These are phyloP conservation scores for Petrophora chlorosata DNA, from an alignment of 2,888 invertebrate genomes.

Conservation along the genomic window DNA sequence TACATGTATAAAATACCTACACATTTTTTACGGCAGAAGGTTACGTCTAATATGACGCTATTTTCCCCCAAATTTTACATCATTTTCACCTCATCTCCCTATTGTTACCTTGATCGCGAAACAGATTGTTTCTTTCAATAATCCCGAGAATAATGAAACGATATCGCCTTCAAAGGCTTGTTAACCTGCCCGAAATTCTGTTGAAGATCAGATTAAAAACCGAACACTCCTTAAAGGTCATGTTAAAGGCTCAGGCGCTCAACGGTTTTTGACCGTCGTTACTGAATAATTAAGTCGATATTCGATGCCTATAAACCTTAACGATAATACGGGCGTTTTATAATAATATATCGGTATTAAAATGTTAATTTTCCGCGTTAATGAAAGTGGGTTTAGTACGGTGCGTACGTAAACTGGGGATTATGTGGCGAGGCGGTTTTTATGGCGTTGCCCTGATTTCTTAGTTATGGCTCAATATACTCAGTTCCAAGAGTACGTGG, in stretches of 20 bases:
- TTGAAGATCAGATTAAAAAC: slow-evolving; percentile 19
- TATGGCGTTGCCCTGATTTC: slow-evolving; percentile 71
- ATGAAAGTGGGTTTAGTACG: slow-evolving; percentile 77
- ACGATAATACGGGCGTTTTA: slow-evolving; percentile 65
- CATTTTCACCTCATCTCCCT: too few species aligned
- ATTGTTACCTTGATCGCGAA: background rate
- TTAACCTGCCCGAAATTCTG: slow-evolving; percentile 19
- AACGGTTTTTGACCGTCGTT: slow-evolving; percentile 37
- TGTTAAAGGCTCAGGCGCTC: slow-evolving; percentile 13
- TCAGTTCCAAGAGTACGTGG: background rate
- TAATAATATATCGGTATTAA: slow-evolving; percentile 79
- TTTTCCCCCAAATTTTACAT: too few species aligned
- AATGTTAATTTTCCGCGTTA: slow-evolving; percentile 79
- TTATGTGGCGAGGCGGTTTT: slow-evolving; percentile 71
- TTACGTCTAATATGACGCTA: too few species aligned
- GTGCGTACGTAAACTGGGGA: slow-evolving; percentile 70
- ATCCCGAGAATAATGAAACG: slow-evolving; percentile 3
- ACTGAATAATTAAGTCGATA: slow-evolving; percentile 54
- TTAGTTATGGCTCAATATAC: slow-evolving; percentile 42
- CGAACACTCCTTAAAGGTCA: slow-evolving; percentile 17
- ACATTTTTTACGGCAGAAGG: too few species aligned
- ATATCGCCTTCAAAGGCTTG: slow-evolving; percentile 10
- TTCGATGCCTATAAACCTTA: slow-evolving; percentile 60
- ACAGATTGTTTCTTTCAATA: slow-evolving; percentile 10
- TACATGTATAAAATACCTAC: too few species aligned